Conservation (phyloP, 2,888 invertebrate genomes). For the Sepioteuthis lessoniana region DNA sequence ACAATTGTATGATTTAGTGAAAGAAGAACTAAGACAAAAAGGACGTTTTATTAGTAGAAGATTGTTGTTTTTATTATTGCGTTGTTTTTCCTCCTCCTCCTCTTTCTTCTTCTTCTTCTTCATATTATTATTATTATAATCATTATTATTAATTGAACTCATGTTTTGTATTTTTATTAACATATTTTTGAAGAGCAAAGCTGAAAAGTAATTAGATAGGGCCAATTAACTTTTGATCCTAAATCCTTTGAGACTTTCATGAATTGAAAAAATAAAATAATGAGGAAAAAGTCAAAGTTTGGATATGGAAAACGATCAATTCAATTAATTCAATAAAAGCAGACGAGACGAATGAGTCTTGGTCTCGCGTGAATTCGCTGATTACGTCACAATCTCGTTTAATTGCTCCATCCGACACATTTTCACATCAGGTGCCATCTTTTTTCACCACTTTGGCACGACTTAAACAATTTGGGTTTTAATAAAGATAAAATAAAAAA, state of each 20-base stretch:
- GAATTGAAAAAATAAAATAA: background rate
- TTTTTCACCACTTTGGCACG: background rate
- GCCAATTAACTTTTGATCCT: background rate
- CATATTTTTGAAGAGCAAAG: background rate
- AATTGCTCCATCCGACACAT: background rate
- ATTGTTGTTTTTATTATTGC: no score
- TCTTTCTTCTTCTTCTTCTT: no score
- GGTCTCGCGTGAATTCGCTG: background rate
- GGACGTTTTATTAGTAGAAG: no score
- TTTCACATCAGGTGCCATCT: background rate
- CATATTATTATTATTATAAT: no score
- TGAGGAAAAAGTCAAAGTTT: background rate
- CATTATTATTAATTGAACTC: no score
- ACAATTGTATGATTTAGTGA: no score
- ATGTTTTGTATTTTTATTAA: background rate
- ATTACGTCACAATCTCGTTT: background rate
- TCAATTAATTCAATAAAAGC: background rate
- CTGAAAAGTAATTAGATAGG: background rate
- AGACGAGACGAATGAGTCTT: background rate
- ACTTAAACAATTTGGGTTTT: background rate
- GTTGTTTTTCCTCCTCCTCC: no score
- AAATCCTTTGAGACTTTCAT: background rate
- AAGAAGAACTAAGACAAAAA: no score
- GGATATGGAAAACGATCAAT: background rate
- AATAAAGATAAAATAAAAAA: background rate